Conservation (phyloP, 2,797 vertebrate genomes). For the Mormyrus proboscirostris region DNA sequence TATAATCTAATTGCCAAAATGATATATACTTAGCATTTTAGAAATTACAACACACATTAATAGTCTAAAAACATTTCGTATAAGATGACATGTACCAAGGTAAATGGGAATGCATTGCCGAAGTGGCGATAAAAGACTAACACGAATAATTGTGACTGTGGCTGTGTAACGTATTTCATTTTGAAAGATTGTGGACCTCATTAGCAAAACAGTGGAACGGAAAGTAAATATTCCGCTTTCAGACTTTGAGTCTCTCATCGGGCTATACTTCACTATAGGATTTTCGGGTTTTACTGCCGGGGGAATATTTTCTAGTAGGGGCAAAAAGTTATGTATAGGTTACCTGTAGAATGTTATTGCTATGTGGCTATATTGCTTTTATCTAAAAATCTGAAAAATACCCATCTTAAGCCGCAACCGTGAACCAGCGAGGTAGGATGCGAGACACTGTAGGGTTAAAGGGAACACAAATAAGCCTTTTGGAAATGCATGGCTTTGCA, state of each 20-base stretch:
- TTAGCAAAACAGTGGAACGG: background rate
- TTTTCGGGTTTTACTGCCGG: slow-evolving; percentile 15
- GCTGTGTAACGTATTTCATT: background rate
- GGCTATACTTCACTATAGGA: background rate
- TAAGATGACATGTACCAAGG: background rate
- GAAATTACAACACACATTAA: background rate
- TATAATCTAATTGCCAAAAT: background rate
- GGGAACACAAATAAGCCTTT: slow-evolving; percentile 32
- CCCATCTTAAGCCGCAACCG: background rate
- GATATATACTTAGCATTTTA: background rate
- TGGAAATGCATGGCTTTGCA: slow-evolving; percentile 29
- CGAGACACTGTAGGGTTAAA: slow-evolving; percentile 19
- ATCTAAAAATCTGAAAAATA: background rate
- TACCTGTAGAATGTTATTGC: slow-evolving; percentile 37
- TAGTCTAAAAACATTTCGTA: background rate
- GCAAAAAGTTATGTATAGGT: slow-evolving; percentile 20
- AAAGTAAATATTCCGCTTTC: background rate
- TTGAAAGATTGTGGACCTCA: background rate
- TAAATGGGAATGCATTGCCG: background rate
- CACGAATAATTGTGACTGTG: background rate
- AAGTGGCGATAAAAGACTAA: background rate
- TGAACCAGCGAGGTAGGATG: background rate
- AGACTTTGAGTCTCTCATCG: background rate
- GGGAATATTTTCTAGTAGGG: slow-evolving; percentile 19
- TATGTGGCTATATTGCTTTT: slow-evolving; percentile 6